Conservation (phyloP, 2,888 invertebrate genomes). For the Aporophyla nigra region DNA sequence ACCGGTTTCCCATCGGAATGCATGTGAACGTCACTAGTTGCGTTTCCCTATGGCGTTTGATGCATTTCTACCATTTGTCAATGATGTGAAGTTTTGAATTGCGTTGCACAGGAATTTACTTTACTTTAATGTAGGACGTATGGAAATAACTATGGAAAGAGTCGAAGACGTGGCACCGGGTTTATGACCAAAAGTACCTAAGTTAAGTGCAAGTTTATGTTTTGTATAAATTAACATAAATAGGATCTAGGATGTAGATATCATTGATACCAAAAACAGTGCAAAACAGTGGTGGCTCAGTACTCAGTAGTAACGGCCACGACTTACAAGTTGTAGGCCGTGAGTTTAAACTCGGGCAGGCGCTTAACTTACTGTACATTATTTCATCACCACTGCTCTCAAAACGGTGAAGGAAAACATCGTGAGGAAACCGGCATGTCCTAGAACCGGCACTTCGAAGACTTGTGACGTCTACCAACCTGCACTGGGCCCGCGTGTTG, state of each 20-base stretch:
- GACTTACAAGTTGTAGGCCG: too few relatives aligned
- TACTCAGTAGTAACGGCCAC: too few relatives aligned
- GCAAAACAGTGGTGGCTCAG: too few relatives aligned
- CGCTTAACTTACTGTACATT: too few relatives aligned
- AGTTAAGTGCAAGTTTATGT: slow-evolving; percentile 37
- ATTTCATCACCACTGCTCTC: too few relatives aligned
- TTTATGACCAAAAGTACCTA: slow-evolving; percentile 35
- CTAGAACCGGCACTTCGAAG: too few relatives aligned
- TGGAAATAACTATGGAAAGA: slow-evolving; percentile 31
- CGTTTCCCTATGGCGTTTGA: slow-evolving; percentile 51
- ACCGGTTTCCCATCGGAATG: slow-evolving; percentile 65
- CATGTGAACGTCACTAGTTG: slow-evolving; percentile 57
- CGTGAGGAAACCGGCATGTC: too few relatives aligned
- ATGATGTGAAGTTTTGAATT: slow-evolving; percentile 26
- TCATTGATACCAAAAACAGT: neutral
- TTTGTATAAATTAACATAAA: slow-evolving; percentile 45
- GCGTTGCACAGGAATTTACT: slow-evolving; percentile 18
- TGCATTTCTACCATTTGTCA: slow-evolving; percentile 46
- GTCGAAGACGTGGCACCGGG: neutral
- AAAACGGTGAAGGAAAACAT: too few relatives aligned
- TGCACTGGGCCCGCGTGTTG: too few relatives aligned
- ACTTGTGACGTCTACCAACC: too few relatives aligned
- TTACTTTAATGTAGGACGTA: slow-evolving; percentile 32
- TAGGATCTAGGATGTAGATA: neutral
- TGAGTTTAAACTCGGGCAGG: too few relatives aligned